A percentile compares a stretch with the other conserved stretches of the same genome.
Evolutionary conservation across 1,140 invertebrate genomes (phyloP).

Genomic region (Drosophila kanapiae): DNA sequence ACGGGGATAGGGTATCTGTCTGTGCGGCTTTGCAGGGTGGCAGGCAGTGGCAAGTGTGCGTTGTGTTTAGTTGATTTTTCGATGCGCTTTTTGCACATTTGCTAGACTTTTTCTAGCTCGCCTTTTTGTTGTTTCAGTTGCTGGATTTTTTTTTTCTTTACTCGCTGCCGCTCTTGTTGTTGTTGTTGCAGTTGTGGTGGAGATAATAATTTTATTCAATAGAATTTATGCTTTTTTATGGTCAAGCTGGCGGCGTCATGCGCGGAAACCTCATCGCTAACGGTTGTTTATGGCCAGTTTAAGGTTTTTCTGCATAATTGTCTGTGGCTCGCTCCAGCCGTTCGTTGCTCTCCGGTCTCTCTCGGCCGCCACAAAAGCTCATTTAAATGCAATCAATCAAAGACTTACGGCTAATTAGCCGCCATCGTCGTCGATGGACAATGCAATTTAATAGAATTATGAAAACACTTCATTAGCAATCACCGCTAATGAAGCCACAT

Average conservation of each 20-base stretch:
- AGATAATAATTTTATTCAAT: conserved; percentile 69
- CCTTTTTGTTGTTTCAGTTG: conserved; percentile 14
- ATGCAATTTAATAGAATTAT: conserved; percentile 50
- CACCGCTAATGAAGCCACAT: conserved; percentile 28
- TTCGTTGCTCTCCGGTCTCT: conserved; percentile 20
- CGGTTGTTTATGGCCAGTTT: conserved; percentile 55
- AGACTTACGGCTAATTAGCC: conserved; percentile 32
- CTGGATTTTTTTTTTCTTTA: conserved; percentile 27
- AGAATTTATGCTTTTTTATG: conserved; percentile 71
- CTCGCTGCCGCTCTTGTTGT: not conserved
- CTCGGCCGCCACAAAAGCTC: conserved; percentile 4
- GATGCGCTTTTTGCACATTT: conserved; percentile 77
- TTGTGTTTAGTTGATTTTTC: conserved; percentile 45
- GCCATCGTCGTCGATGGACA: not conserved
- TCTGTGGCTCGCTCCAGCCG: conserved; percentile 14
- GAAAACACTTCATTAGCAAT: conserved; percentile 49
- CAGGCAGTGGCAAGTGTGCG: not conserved
- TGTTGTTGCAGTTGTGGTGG: conserved; percentile 9
- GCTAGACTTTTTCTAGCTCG: conserved; percentile 56
- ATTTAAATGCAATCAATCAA: conserved; percentile 60
- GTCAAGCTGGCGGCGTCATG: conserved; percentile 54
- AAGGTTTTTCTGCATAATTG: conserved; percentile 56
- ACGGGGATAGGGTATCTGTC: not conserved
- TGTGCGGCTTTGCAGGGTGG: not conserved
- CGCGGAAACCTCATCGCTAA: conserved; percentile 52